phyloP scores from a whole-genome alignment of 2,113 vertebrate genomes.

The Gobiocypris rarus region DNA sequence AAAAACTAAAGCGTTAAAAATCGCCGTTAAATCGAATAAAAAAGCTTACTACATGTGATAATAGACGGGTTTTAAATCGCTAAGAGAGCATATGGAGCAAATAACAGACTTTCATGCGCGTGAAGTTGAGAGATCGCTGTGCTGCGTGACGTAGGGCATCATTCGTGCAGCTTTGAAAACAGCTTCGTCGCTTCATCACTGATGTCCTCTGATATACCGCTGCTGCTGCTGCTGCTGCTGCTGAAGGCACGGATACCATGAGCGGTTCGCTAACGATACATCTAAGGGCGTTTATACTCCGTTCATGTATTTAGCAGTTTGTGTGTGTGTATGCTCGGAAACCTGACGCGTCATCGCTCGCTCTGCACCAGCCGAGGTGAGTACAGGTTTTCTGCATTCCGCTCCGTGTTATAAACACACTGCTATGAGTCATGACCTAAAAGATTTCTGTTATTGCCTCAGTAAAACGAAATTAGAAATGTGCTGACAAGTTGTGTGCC shows the following conservation, averaged over 20 bases:
- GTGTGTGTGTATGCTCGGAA: constrained; percentile 64
- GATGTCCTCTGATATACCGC: constrained; percentile 56
- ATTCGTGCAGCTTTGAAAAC: constrained; percentile 49
- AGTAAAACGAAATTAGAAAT: neutral
- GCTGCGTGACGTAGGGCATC: constrained; percentile 26
- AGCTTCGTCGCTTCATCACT: constrained; percentile 47
- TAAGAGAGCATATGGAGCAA: no score
- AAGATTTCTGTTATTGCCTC: neutral
- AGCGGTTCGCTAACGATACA: constrained; percentile 62
- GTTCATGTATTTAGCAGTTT: constrained; percentile 17
- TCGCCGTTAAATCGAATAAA: neutral
- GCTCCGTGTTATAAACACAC: constrained; percentile 40
- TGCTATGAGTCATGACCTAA: neutral
- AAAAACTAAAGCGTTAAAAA: neutral
- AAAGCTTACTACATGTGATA: neutral
- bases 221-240: constrained; percentile 68
- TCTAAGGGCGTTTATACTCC: constrained; percentile 57
- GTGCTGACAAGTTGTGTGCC: constrained; percentile 10
- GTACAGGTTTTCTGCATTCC: constrained; percentile 59
- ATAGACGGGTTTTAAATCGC: neutral
- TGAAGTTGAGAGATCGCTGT: constrained; percentile 5
- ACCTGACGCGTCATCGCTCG: constrained; percentile 70
- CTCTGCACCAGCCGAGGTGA: constrained; percentile 80
- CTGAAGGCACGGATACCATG: constrained; percentile 65
- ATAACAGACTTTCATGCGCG: constrained; percentile 7